Evolutionary conservation across 2,113 vertebrate species (phyloP).

Genomic region (Albula goreensis): DNA sequence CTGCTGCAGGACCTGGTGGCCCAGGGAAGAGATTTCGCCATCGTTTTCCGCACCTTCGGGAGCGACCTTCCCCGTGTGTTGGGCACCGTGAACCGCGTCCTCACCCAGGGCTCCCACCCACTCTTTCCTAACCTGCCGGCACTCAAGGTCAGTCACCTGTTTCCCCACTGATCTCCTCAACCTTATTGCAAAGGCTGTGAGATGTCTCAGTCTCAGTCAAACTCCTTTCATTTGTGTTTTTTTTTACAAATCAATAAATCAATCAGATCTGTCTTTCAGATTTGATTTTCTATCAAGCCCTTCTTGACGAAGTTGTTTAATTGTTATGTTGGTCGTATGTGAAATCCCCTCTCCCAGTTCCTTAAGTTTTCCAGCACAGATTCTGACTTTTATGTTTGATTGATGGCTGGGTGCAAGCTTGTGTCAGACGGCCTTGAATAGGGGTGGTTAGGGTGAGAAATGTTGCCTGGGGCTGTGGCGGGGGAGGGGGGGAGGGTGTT

Average conservation of each 20-base stretch:
- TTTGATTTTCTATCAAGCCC: background rate
- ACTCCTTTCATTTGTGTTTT: background rate
- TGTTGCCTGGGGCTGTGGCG: background rate
- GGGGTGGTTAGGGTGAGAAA: background rate
- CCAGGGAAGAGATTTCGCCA: conserved; percentile 67
- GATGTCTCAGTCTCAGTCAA: background rate
- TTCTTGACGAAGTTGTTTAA: background rate
- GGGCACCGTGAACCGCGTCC: conserved; percentile 56
- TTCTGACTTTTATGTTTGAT: background rate
- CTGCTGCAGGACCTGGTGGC: conserved; percentile 71
- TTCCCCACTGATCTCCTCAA: background rate
- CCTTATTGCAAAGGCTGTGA: background rate
- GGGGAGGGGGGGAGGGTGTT: too few species aligned
- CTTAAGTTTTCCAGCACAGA: background rate
- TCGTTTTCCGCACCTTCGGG: conserved; percentile 84
- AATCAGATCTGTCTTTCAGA: background rate
- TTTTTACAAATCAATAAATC: background rate
- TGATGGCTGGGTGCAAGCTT: background rate
- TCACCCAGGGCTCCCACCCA: conserved; percentile 76
- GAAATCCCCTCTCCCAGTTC: background rate
- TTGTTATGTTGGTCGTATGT: too few species aligned
- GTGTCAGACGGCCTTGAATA: background rate
- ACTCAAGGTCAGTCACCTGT: conserved; percentile 57
- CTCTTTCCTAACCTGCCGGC: conserved; percentile 74
- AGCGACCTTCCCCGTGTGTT: conserved; percentile 73